Base-by-base conservation (phyloP, 2,113 vertebrate species). In the Hyperopisus bebe region DNA sequence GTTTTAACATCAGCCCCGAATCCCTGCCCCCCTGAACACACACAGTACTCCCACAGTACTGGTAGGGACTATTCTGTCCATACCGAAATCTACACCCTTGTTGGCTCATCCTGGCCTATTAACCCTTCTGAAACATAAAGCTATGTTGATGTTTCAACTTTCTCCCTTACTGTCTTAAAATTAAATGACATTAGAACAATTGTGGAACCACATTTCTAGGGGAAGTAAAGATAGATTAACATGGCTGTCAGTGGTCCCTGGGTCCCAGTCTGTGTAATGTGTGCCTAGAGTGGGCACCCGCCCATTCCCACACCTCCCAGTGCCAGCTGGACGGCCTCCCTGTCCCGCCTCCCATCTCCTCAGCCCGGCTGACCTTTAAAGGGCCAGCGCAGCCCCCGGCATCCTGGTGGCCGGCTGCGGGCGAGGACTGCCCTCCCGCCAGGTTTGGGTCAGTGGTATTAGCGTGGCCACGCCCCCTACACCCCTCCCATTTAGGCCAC, bases 281-380 rank as follows among this genome's bases (percentile, higher is more conserved):
- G 42, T 58, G 50, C 7, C 70, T 62, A n/a, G 47, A 50, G 42
- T 70, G 89, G 90, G 90, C 58, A 88, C 62, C 35, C 35, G 19
- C 62, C 50, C 39, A 66, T 19, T 77, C 47, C 42, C 82, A 42
- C 8, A 86, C 48, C 53, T 74, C 90, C 90, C 90, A 88, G 88
- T 83, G 90, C 87, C 88, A 90, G 92, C 91, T 93, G 88, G 90
- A 87, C 27, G 6, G 39, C 51, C 82, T 89, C 90, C 86, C 90
- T 86, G 80, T 86, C 90, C 83, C 89, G 11, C 50, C 42, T 82
- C 89, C 91, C 70, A 90, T 90, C 92, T 88, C 88, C 90, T 50
- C 58, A 90, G 92, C 93, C 92, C 91, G 90, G 93, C 90, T 96
- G 96, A 95, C 95, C 95, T 96, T 96, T 96, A 96, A 96, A 96